Evolutionary conservation across 92 coral and sea anemone genomes (phyloP), one percentile per base, ranked within the genome.

Genomic region (Isaurus tuberculatus): DNA sequence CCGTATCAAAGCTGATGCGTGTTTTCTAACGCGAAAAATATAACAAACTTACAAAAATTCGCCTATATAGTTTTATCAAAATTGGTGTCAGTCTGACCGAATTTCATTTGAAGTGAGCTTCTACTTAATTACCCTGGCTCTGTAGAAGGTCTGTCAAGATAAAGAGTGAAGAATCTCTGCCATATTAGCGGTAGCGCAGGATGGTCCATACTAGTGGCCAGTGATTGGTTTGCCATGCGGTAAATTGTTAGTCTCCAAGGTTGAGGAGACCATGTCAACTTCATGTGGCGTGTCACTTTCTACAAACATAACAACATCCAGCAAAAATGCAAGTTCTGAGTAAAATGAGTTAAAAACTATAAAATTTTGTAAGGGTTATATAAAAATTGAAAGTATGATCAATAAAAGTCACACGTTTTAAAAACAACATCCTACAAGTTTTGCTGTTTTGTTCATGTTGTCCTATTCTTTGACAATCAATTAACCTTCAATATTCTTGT

Each of bases 171-270:
- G 81, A 96, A 96, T 30, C 89, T 91, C 81, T 96, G 99, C 99
- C 99, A 96, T 40, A 96, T 93, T 25, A 94, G 88, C 2, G 99
- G 98, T 26, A 96, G 75, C 28, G 81, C 65, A 0, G 99, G 97
- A 68, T 96, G 97, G 48, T 92, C 94, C 88, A 90, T 83, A 15
- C 88, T 95, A 14, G 95, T 88, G 8, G 83, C 91, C 85, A 96
- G 67, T 40, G 98, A 90, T 72, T 94, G 93, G 55, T 92, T 91
- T 5, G 99, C 94, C 99, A 97, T 92, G 28, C 99, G 99, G 85
- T 96, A 96, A 74, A 96, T 94, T 28, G 92, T 78, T 49, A 96
- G 89, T 22, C 87, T 89, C 30, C 93, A 82, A 11, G 93, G 69
- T 19, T 85, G 90, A 42, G 99, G 97, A 8, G 90, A 32, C 91